Conservation (phyloP, 2,888 invertebrate species). For the Amblyjoppa fuscipennis region DNA sequence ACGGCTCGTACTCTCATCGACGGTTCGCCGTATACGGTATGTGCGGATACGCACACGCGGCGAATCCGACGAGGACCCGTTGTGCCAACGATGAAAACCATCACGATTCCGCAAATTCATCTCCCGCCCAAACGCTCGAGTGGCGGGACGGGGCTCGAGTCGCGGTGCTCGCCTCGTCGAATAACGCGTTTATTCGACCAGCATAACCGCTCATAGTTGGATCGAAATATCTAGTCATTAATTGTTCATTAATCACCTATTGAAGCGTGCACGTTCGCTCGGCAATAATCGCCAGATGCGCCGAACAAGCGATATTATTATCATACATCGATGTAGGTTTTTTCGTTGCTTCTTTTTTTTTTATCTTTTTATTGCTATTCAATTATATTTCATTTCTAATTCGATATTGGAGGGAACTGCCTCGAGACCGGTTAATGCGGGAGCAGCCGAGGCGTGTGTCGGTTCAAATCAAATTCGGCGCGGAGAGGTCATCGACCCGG, state of each 20-base stretch:
- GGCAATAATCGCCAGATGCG: conserved; percentile 21
- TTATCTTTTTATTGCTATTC: background rate
- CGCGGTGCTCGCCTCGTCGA: conserved; percentile 34
- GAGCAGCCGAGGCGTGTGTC: background rate
- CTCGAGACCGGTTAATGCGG: background rate
- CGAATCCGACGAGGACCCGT: conserved; percentile 24
- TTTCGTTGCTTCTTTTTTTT: background rate
- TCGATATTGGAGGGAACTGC: background rate
- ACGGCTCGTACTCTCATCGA: conserved; percentile 3
- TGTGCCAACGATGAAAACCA: conserved; percentile 49
- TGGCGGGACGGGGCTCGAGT: conserved; percentile 18
- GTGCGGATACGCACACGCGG: background rate
- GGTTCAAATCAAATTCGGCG: background rate
- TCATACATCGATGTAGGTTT: background rate
- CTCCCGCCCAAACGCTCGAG: conserved; percentile 32
- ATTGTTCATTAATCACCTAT: conserved; percentile 64
- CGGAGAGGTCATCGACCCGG: conserved; percentile 7
- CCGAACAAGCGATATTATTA: conserved; percentile 30
- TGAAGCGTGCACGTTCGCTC: conserved; percentile 15
- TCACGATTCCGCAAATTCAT: conserved; percentile 51
- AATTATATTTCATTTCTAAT: background rate
- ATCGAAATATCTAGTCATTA: conserved; percentile 58
- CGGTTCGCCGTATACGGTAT: conserved; percentile 1
- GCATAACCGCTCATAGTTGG: conserved; percentile 36
- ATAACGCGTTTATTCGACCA: conserved; percentile 54